These are phyloP conservation scores for Aspidapion aeneum DNA, from an alignment of 2,888 invertebrate genomes.

Conservation along the genomic window DNA sequence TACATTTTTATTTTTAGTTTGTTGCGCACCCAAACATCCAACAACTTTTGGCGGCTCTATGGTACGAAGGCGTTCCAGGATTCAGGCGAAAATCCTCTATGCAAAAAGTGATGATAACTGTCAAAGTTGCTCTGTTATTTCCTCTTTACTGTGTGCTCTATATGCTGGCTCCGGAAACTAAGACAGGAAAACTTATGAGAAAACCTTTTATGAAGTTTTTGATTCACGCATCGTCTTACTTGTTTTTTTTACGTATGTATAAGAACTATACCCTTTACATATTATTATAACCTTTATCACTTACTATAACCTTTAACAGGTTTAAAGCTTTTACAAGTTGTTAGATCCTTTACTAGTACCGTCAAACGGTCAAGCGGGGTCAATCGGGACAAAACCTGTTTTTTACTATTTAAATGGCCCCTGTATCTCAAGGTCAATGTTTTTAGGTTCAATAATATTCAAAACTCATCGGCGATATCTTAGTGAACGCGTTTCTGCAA, in stretches of 20 bases:
- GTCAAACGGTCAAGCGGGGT: no score
- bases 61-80: constrained; percentile 95
- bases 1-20: constrained; percentile 28
- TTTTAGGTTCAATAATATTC: no score
- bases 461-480: no score
- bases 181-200: constrained; percentile 77
- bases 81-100: constrained; percentile 78
- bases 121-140: constrained; percentile 71
- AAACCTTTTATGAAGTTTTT: constrained; percentile 97
- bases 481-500: no score
- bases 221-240: constrained; percentile 89
- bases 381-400: no score
- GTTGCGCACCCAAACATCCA: constrained; percentile 91
- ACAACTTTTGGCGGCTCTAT: constrained; percentile 84
- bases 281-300: no score
- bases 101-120: constrained; percentile 59
- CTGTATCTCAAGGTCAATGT: no score
- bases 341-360: no score
- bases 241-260: constrained; percentile 87
- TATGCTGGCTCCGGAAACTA: constrained; percentile 79
- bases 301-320: no score
- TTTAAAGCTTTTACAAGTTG: no score
- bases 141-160: constrained; percentile 85
- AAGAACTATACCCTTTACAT: no score
- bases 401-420: no score